These are phyloP conservation scores for Hirundo rustica DNA, from an alignment of 2,797 vertebrate genomes.

Conservation along the genomic window DNA sequence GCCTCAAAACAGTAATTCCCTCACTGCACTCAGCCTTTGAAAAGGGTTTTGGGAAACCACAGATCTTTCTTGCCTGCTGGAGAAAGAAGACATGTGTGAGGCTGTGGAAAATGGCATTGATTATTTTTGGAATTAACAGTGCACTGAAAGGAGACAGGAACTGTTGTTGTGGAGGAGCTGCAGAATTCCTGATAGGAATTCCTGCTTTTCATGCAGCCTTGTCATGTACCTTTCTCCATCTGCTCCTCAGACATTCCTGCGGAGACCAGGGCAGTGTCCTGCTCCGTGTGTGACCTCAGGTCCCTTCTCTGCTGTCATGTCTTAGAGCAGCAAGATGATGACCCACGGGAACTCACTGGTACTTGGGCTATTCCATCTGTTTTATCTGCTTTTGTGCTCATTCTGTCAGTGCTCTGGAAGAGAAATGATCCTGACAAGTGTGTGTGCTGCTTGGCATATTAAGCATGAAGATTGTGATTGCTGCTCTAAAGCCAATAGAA, in stretches of 20 bases:
- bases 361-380: neutral
- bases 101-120: neutral
- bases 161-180: neutral
- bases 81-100: neutral
- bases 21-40: neutral
- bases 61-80: neutral
- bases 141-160: neutral
- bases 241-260: neutral
- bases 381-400: neutral
- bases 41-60: neutral
- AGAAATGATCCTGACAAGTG: neutral
- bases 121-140: neutral
- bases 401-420: neutral
- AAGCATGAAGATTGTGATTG: neutral
- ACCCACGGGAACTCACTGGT: neutral
- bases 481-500: neutral
- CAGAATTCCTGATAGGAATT: neutral
- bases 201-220: neutral
- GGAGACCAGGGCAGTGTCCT: neutral
- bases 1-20: neutral
- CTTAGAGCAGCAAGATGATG: neutral
- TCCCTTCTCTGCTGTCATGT: neutral
- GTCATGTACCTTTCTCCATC: neutral
- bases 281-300: accelerated
- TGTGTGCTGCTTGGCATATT: neutral